Evolutionary conservation across 2,888 invertebrate species (phyloP).

Genomic region (Leuctra nigra): DNA sequence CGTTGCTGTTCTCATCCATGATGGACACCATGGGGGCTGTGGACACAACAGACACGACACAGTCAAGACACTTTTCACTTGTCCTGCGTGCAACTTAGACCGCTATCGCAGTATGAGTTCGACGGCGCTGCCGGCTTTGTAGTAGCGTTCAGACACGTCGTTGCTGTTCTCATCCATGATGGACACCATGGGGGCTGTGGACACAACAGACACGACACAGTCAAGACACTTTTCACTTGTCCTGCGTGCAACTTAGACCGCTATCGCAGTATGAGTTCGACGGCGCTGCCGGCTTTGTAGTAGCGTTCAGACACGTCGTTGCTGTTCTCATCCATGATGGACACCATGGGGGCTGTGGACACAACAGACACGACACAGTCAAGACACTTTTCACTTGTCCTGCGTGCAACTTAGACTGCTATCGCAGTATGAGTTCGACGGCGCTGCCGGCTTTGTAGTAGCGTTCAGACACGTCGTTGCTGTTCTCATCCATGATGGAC

Average conservation of each 20-base stretch:
- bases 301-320: conserved; percentile 51
- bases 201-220: neutral
- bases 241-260: no score
- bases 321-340: conserved; percentile 52
- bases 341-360: conserved; percentile 49
- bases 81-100: no score
- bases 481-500: conserved; percentile 52
- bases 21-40: conserved; percentile 53
- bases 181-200: conserved; percentile 50
- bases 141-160: conserved; percentile 50
- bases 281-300: conserved; percentile 51
- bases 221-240: no score
- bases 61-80: no score
- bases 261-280: no score
- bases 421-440: no score
- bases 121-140: conserved; percentile 51
- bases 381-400: no score
- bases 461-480: conserved; percentile 48
- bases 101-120: no score
- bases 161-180: conserved; percentile 54
- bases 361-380: neutral
- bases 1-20: conserved; percentile 51
- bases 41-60: conserved; percentile 26
- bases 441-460: conserved; percentile 54
- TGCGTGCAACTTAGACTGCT: no score